Percentiles rank a stretch among this genome's conserved stretches.
phyloP scores from a whole-genome alignment of 2,113 vertebrate genomes.

The Atrichornis clamosus region DNA sequence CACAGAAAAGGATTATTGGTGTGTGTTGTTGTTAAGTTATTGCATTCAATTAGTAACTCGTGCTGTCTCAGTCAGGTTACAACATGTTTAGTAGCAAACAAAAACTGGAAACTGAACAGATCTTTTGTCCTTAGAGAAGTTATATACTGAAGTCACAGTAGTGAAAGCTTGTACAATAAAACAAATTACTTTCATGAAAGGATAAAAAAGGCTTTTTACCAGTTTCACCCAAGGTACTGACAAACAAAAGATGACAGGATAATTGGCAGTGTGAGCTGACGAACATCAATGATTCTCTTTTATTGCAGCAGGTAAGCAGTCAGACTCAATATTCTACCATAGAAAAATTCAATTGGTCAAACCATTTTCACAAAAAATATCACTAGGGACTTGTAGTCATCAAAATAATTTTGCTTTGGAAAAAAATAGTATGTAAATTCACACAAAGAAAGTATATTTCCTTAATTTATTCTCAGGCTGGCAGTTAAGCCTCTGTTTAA shows the following conservation, averaged over 20 bases:
- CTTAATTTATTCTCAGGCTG: constrained; percentile 18
- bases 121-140: not conserved
- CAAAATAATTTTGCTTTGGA: not conserved
- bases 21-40: not conserved
- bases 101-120: not conserved
- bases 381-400: not conserved
- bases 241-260: not conserved
- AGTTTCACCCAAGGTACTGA: not conserved
- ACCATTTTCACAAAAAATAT: not conserved
- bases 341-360: not conserved
- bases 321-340: not conserved
- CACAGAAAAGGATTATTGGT: not conserved
- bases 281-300: not conserved
- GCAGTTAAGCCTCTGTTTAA: constrained; percentile 7
- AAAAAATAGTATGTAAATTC: not conserved
- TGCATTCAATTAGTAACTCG: not conserved
- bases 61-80: not conserved
- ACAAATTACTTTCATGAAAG: not conserved
- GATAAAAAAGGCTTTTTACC: not conserved
- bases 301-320: not conserved
- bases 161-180: not conserved
- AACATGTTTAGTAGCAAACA: not conserved
- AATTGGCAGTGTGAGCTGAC: not conserved
- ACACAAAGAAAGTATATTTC: not conserved
- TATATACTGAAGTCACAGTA: not conserved